Base-by-base conservation (phyloP, 2,888 invertebrate species). In the Nasonovia ribisnigri region DNA sequence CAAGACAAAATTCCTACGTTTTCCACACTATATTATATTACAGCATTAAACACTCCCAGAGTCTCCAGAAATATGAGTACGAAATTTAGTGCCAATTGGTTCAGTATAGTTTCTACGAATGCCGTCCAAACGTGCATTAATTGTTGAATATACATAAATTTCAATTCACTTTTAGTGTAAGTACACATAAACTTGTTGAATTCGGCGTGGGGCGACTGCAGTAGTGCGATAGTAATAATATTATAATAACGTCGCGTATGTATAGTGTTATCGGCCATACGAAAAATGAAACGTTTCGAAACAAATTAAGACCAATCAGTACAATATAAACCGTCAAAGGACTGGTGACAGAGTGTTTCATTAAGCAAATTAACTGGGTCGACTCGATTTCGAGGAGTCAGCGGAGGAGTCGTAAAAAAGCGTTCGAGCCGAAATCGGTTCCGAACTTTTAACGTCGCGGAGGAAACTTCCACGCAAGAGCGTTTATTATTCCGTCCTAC, bases 381-480 rank as follows among this genome's bases (percentile, higher is more conserved):
- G 48, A 10, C 36, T 48, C 91, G 86, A 60, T 87, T 57, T 1
- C 36, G n/a, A 1, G 57, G 57, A 57, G 57, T 57, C 20, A 54
- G 54, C 46, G 57, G n/a, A 1, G 29, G 20, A 51, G 92, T 92
- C 88, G 84, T 92, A 92, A 92, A 92, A 92, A 92, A 60, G 48
- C 88, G 46, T 88, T 92, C 54, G 88, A 92, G 24, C 29, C 86
- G 46, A 91, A 92, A 89, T 92, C 92, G 92, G 77, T 88, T 84
- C 42, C 51, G 84, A 92, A 88, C 51, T 92, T 89, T 88, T 88
- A 54, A 92, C 88, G 92, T 42, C 60, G 8, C 60, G 8, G 48
- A 48, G 24, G 46, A 87, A 92, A 88, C 77, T 88, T 77, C 84
- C 43, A 36, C 54, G 54, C 43, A n/a, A 67, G 48, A 88, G 84